Evolutionary conservation across 2,113 vertebrate genomes (phyloP), one percentile per base, ranked within the genome.

Genomic region (Erinaceus europaeus): DNA sequence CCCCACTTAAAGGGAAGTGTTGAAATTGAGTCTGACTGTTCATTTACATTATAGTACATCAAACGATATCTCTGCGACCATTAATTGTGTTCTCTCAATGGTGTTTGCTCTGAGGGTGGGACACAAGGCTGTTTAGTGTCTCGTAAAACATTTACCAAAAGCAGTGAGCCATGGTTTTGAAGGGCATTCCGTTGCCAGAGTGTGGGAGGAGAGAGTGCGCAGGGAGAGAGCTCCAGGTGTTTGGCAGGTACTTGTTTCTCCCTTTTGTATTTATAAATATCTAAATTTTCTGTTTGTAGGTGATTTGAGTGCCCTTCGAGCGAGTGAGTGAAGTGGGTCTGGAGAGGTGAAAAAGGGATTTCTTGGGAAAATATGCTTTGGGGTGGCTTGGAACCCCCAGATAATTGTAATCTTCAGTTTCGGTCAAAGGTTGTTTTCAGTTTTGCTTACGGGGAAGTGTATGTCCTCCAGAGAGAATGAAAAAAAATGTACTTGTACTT

Each of bases 81-180:
- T 65, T 76, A 95, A 23, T 89, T 96, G 93, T 97, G 94, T 94
- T 96, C 93, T 84, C 88, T 92, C 77, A 74, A 25, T 80, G 62
- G 86, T 98, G 97, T 98, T 98, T 97, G 97, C 96, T 93, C 87
- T 96, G 94, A 97, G 97, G 97, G 97, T 97, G 97, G 97, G 97
- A 97, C 97, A n/a, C 71, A 14, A 34, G 95, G 89, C 76, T 93
- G 96, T 93, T 96, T 91, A 40, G 95, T 95, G 93, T 95, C 96
- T 97, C 93, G 97, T 98, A 94, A 98, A 98, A 98, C 97, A 98
- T 98, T 98, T 97, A 98, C 97, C 95, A 94, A 40, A 89, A 42
- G 23, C 94, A 50, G 88, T 93, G 95, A 94, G 96, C 92, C 76
- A 89, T 92, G 96, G 95, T 89, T 65, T 27, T 82, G 93, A 96